Base-by-base conservation (phyloP, 2,797 vertebrate species). In the Propithecus deckenii region DNA sequence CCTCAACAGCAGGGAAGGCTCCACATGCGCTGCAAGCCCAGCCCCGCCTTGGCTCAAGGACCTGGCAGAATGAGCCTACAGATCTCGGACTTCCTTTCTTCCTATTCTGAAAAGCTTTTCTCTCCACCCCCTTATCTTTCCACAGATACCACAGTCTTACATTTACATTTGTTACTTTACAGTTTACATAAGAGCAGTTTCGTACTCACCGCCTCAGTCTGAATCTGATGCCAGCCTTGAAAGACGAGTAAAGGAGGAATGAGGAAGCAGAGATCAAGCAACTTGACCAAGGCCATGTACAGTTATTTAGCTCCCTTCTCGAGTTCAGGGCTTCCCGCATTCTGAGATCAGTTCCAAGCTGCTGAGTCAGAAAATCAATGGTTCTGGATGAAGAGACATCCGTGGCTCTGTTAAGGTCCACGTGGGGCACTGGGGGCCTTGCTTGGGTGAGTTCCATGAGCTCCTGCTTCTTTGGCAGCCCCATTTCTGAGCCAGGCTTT, bases 181-280 rank as follows among this genome's bases (percentile, higher is more conserved):
- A 35, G 17, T 83, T 89, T 41, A 55, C 6, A 48, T 35, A 57
- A 46, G 38, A 48, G 48, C 65, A 59, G 20, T 72, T 95, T 86
- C 48, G 13, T 35, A 41, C 30, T 1, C 20, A 75, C 11, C 12
- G 10, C 32, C 43, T 86, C 28, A 69, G 38, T 67, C 14, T 30
- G 76, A 92, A 86, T 67, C 35, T 74, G 23, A 89, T 17, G 32
- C 46, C 43, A 61, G 48, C 6, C 18, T 28, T 35, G n/a, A 48
- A n/a, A 38, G 50, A 79, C 20, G 23, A 89, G 12, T 35, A 41
- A 78, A 91, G 38, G n/a, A 59, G 10, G 14, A 75, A 55, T 67
- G 76, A 86, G 23, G 28, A 52, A 93, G 74, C 41, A 41, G 74
- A 89, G 85, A 74, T 67, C 83, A 74, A 57, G 52, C 67, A 50